Evolutionary conservation across 1,140 invertebrate genomes (phyloP).

Genomic region (Ceratosolen solmsi): DNA sequence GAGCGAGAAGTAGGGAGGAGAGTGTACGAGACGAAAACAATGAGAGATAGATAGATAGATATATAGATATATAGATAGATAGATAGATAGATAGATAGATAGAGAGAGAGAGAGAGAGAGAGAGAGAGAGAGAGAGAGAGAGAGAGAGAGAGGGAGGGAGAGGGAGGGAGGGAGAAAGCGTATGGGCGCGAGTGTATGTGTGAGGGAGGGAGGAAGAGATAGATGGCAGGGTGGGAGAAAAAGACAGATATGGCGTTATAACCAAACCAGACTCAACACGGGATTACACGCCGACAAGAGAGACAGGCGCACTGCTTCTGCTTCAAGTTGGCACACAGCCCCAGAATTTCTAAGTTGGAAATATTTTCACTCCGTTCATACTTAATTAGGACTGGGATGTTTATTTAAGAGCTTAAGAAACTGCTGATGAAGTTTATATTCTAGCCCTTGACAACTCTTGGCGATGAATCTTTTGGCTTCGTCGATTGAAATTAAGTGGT

Average conservation of each 20-base stretch:
- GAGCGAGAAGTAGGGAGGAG: too few relatives aligned
- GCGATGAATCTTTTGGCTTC: too few relatives aligned
- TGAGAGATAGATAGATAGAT: too few relatives aligned
- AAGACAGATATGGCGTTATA: background rate
- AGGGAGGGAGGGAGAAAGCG: slow-evolving; percentile 20
- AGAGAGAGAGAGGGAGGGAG: too few relatives aligned
- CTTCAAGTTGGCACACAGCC: background rate
- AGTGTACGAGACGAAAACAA: too few relatives aligned
- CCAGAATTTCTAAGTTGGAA: slow-evolving; percentile 1
- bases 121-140: too few relatives aligned
- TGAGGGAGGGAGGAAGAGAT: slow-evolving; percentile 18
- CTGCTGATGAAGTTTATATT: too few relatives aligned
- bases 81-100: too few relatives aligned
- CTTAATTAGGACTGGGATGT: background rate
- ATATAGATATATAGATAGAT: too few relatives aligned
- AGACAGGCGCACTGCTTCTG: background rate
- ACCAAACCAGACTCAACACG: slow-evolving; percentile 1
- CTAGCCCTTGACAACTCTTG: too few relatives aligned
- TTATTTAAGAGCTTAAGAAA: background rate
- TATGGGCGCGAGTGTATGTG: background rate
- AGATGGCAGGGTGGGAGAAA: background rate
- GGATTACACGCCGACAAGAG: background rate
- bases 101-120: too few relatives aligned
- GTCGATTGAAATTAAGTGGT: too few relatives aligned
- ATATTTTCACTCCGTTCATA: background rate